Conservation (phyloP, 2,797 vertebrate species). For the Nasua narica region DNA sequence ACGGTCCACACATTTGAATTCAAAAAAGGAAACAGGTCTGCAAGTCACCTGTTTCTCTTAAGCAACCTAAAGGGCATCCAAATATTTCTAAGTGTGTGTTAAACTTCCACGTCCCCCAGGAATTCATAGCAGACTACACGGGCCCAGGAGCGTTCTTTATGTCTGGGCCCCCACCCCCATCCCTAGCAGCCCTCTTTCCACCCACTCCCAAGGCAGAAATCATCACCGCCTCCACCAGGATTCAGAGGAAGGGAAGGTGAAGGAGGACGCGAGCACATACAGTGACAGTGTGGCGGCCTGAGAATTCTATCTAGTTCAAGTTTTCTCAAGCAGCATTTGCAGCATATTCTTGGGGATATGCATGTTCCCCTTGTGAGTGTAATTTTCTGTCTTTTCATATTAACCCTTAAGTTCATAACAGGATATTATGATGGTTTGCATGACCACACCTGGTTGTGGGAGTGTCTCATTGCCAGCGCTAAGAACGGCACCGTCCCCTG, state of each 20-base stretch:
- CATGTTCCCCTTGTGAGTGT: background rate
- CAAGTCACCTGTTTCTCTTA: background rate
- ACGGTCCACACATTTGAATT: background rate
- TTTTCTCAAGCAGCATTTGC: background rate
- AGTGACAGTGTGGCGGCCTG: too few species aligned
- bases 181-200: background rate
- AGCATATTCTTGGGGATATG: background rate
- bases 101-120: background rate
- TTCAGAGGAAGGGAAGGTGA: background rate
- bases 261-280: background rate
- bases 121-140: background rate
- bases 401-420: background rate
- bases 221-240: background rate
- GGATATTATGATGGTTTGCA: background rate
- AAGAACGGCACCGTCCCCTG: fast-evolving
- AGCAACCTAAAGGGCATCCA: background rate
- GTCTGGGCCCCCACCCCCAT: background rate
- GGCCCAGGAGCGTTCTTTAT: background rate
- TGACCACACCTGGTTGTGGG: fast-evolving
- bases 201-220: too few species aligned
- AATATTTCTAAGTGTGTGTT: background rate
- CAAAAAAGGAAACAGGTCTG: background rate
- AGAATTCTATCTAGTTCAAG: background rate
- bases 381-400: background rate
- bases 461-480: background rate